Evolutionary conservation across 2,888 invertebrate species (phyloP).

Genomic region (Arge pagana): DNA sequence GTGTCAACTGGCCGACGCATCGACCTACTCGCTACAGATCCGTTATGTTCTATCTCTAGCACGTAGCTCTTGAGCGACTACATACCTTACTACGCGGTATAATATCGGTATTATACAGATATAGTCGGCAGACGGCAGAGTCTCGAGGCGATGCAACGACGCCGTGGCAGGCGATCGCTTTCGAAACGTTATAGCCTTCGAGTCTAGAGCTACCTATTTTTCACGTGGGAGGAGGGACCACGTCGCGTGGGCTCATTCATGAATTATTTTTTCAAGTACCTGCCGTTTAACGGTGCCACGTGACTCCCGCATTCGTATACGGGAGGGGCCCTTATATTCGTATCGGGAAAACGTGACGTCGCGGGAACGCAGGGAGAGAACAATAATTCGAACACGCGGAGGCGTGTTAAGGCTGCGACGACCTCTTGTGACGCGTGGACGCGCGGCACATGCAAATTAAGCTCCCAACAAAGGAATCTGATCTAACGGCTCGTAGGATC

Average conservation of each 20-base stretch:
- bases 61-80: constrained; percentile 28
- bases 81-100: too few species aligned
- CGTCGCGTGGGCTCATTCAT: constrained; percentile 32
- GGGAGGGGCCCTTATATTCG: constrained; percentile 1
- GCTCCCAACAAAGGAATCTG: background rate
- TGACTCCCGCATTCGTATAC: constrained; percentile 20
- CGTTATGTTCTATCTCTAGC: constrained; percentile 49
- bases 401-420: too few species aligned
- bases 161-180: constrained; percentile 19
- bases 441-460: constrained; percentile 3
- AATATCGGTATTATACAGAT: too few species aligned
- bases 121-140: constrained; percentile 26
- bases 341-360: constrained; percentile 7
- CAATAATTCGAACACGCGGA: too few species aligned
- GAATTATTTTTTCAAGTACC: constrained; percentile 28
- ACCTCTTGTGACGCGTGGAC: too few species aligned
- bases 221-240: constrained; percentile 20
- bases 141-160: constrained; percentile 1
- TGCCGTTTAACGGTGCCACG: constrained; percentile 30
- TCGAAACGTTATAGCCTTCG: constrained; percentile 13
- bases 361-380: too few species aligned
- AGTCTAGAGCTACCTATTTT: constrained; percentile 13
- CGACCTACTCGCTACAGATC: constrained; percentile 55
- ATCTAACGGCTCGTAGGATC: background rate
- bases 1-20: constrained; percentile 54